These are phyloP conservation scores for Neotoxoptera formosana DNA, from an alignment of 1,140 invertebrate genomes.

Conservation along the genomic window DNA sequence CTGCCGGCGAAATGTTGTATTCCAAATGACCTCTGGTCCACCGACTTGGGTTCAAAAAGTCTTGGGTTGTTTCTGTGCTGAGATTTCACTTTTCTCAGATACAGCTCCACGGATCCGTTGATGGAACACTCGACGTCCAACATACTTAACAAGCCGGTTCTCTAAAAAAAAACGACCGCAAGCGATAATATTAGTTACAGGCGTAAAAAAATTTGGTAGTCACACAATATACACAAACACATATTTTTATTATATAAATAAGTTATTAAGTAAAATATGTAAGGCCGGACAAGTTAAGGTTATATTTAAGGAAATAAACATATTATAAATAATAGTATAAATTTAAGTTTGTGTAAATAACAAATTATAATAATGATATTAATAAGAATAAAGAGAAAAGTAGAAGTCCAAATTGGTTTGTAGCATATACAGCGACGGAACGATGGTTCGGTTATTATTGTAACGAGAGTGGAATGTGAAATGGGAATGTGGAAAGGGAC, in stretches of 20 bases:
- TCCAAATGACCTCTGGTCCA: conserved; percentile 83
- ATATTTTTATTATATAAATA: neutral
- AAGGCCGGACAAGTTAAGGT: neutral
- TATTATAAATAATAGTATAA: too few relatives aligned
- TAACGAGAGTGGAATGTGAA: too few relatives aligned
- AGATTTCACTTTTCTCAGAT: conserved; percentile 84
- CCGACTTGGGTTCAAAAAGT: conserved; percentile 76
- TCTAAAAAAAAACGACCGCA: conserved; percentile 64
- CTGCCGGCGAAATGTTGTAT: conserved; percentile 92
- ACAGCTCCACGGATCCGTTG: conserved; percentile 84
- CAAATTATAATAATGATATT: too few relatives aligned
- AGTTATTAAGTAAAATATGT: neutral
- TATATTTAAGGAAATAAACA: neutral
- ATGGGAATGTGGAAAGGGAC: too few relatives aligned
- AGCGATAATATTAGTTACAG: too few relatives aligned
- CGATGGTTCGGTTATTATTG: too few relatives aligned
- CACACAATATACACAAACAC: too few relatives aligned
- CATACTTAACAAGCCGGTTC: conserved; percentile 89
- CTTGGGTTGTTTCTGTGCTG: conserved; percentile 81
- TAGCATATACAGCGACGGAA: too few relatives aligned
- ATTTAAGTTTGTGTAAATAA: too few relatives aligned
- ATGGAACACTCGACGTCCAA: conserved; percentile 92
- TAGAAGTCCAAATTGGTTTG: too few relatives aligned
- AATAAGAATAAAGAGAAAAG: too few relatives aligned
- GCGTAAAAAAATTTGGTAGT: too few relatives aligned